Evolutionary conservation across 23 tunicate genomes (phyloP).

Genomic region (Diplosoma virens): DNA sequence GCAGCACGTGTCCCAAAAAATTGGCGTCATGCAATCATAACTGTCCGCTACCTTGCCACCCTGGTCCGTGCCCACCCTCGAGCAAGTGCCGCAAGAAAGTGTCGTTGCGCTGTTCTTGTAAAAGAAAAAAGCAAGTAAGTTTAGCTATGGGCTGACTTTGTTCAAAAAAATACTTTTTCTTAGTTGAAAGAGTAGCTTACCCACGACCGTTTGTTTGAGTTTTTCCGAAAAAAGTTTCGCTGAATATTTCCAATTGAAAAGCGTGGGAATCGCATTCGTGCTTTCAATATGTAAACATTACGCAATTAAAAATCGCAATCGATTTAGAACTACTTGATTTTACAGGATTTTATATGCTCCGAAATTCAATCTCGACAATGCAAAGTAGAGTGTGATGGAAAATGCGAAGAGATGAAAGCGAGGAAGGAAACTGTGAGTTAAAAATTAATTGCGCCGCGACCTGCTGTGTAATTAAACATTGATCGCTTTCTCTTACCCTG

Average conservation of each 20-base stretch:
- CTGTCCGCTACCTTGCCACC: conserved; percentile 64
- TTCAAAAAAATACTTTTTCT: no score
- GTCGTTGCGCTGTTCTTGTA: conserved; percentile 60
- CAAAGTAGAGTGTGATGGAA: conserved; percentile 55
- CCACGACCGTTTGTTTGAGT: no score
- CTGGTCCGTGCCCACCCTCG: conserved; percentile 69
- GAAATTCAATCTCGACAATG: conserved; percentile 1
- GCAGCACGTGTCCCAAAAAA: conserved; percentile 59
- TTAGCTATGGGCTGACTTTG: not conserved
- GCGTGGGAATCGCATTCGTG: no score
- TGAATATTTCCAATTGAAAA: no score
- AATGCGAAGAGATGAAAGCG: conserved; percentile 39
- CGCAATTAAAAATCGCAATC: not conserved
- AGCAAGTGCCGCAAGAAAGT: conserved; percentile 63
- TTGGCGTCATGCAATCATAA: conserved; percentile 53
- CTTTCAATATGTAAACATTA: not conserved
- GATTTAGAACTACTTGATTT: not conserved
- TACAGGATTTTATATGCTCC: conserved; percentile 60
- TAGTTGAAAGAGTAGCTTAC: no score
- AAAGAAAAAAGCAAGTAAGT: conserved; percentile 60
- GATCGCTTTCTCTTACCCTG: no score
- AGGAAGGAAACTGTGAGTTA: conserved; percentile 29
- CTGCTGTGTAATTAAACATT: no score
- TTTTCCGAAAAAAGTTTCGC: no score
- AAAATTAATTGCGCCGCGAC: not conserved